Evolutionary conservation across 2,797 vertebrate species (phyloP), one percentile per base, ranked within the genome.

Genomic region (Eospalax fontanierii): DNA sequence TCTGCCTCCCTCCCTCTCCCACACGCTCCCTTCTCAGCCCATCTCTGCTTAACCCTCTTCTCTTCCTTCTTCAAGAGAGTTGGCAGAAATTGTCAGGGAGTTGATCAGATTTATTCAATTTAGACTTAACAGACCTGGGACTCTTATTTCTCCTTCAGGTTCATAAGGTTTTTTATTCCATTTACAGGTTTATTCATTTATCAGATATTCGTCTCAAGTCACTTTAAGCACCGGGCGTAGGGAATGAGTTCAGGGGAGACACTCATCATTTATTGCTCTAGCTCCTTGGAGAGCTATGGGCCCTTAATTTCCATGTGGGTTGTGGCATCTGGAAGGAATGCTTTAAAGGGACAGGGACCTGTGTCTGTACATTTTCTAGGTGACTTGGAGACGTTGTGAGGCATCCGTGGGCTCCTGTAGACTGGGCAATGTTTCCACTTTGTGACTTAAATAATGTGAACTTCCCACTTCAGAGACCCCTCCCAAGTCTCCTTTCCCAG

Each of bases 41-140:
- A 0, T 83, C 78, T 94, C 35, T 57, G 94, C 81, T 93, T 87
- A 78, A 70, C 59, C 83, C 73, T 89, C 95, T 94, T 87, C 85
- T 87, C 87, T 38, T 88, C 43, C 94, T 79, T 84, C 83, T 97
- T 96, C 93, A 90, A 78, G 33, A 95, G 97, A 91, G 43, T 94
- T 97, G 96, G 74, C 88, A 97, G 75, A 90, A 97, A 98, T 95
- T 97, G 97, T 95, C 97, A 88, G 4, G 18, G 95, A 97, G 93
- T 82, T 96, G 96, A 97, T 98, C 97, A 78, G 97, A 98, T 97
- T 96, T 97, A 97, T 96, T 97, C 97, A 90, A 96, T 98, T 98
- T 95, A 96, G 83, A 97, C 97, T 96, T 95, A 96, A 95, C 97
- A 97, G 97, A 94, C 75, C 95, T 66, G 96, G 93, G 95, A 91